Evolutionary conservation across 2,797 vertebrate species (phyloP).

Genomic region (Pipistrellus pygmaeus): DNA sequence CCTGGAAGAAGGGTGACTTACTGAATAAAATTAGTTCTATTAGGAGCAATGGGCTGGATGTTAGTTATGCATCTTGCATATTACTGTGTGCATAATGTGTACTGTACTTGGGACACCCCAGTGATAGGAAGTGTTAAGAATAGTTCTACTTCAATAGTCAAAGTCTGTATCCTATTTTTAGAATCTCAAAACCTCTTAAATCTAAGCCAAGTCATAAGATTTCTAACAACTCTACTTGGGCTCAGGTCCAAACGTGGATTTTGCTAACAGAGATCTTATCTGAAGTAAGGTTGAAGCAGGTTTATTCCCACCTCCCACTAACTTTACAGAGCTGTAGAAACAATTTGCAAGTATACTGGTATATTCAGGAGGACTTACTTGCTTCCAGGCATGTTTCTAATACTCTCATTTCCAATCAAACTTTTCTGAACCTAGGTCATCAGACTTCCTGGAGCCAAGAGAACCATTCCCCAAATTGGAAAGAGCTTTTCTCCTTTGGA

Average conservation of each 20-base stretch:
- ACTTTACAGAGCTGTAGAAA: slow-evolving; percentile 15
- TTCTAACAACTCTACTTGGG: slow-evolving; percentile 24
- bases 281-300: slow-evolving; percentile 22
- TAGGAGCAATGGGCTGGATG: background rate
- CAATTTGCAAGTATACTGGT: background rate
- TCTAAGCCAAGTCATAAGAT: slow-evolving; percentile 57
- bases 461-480: slow-evolving; percentile 2
- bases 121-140: background rate
- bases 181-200: slow-evolving; percentile 58
- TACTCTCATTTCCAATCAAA: background rate
- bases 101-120: background rate
- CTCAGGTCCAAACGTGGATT: slow-evolving; percentile 51
- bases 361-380: background rate
- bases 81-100: background rate
- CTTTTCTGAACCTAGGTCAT: slow-evolving; percentile 49
- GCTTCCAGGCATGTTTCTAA: slow-evolving; percentile 2
- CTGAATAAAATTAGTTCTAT: background rate
- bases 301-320: background rate
- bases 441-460: slow-evolving; percentile 35
- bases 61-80: background rate
- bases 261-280: slow-evolving; percentile 64
- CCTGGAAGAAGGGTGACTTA: background rate
- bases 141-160: background rate
- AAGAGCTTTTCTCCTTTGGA: background rate
- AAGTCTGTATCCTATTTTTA: slow-evolving; percentile 48